phyloP scores from a whole-genome alignment of 2,888 invertebrate species.

The Proisotoma minuta region DNA sequence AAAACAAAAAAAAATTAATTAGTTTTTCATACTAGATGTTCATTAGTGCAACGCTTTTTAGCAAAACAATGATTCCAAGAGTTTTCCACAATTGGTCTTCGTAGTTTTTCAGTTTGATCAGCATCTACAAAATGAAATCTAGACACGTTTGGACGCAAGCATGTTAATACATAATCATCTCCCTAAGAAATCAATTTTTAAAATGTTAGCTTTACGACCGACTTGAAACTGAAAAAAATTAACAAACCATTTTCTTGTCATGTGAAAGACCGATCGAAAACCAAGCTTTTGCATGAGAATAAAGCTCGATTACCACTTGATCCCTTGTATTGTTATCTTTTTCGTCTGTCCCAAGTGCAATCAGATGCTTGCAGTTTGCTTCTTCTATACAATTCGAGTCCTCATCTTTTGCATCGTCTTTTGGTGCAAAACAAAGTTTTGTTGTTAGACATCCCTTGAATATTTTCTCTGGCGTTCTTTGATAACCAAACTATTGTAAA shows the following conservation, averaged over 20 bases:
- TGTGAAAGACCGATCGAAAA: not conserved
- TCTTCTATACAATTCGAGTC: not conserved
- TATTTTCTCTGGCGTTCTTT: slow-evolving; percentile 2
- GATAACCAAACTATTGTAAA: not conserved
- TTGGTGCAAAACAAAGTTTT: not conserved
- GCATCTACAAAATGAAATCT: not conserved
- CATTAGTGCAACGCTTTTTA: no score
- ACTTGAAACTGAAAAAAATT: not conserved
- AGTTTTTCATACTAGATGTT: not conserved
- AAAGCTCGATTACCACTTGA: slow-evolving; percentile 2
- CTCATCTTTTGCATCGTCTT: not conserved
- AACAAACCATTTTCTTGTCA: not conserved
- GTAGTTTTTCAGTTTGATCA: not conserved
- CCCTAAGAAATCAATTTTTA: not conserved
- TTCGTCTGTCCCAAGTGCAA: slow-evolving; percentile 3
- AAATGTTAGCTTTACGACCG: not conserved
- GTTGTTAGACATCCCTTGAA: slow-evolving; percentile 5
- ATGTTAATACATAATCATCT: not conserved
- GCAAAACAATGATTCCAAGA: no score
- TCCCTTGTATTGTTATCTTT: not conserved
- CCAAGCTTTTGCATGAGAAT: not conserved
- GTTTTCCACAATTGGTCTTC: not conserved
- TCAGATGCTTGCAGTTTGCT: not conserved
- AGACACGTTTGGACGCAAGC: not conserved
- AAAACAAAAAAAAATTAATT: no score